phyloP scores from a whole-genome alignment of 2,113 vertebrate genomes.

The Nettapus auritus region DNA sequence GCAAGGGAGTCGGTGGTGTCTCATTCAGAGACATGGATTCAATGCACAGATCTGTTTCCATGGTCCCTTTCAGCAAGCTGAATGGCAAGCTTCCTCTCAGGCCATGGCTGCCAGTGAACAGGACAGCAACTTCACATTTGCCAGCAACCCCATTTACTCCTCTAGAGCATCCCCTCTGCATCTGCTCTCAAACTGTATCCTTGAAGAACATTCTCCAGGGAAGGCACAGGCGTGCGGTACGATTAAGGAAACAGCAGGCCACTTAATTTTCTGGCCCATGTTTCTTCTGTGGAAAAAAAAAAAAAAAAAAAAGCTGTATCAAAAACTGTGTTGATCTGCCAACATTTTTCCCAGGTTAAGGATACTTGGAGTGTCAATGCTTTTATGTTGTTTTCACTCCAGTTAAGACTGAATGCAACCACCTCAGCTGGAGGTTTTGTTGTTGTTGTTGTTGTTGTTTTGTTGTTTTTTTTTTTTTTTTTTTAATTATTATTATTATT shows the following conservation, averaged over 20 bases:
- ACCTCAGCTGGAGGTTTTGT: background rate
- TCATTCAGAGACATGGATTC: background rate
- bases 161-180: background rate
- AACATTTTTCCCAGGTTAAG: background rate
- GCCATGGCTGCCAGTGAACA: background rate
- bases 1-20: rapidly evolving
- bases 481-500: too few species aligned
- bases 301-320: background rate
- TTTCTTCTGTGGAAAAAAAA: background rate
- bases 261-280: background rate
- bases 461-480: background rate
- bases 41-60: background rate
- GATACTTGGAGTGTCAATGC: background rate
- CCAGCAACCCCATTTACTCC: background rate
- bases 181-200: background rate
- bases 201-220: background rate
- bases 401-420: background rate
- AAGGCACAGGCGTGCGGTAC: background rate
- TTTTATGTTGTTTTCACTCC: background rate
- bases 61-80: background rate
- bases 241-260: background rate
- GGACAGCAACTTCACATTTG: background rate
- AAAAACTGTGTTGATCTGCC: background rate
- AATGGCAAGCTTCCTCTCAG: background rate
- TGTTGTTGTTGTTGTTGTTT: too few species aligned